Evolutionary conservation across 2,797 vertebrate genomes (phyloP), one percentile per base, ranked within the genome.

Genomic region (Glossophaga mutica): DNA sequence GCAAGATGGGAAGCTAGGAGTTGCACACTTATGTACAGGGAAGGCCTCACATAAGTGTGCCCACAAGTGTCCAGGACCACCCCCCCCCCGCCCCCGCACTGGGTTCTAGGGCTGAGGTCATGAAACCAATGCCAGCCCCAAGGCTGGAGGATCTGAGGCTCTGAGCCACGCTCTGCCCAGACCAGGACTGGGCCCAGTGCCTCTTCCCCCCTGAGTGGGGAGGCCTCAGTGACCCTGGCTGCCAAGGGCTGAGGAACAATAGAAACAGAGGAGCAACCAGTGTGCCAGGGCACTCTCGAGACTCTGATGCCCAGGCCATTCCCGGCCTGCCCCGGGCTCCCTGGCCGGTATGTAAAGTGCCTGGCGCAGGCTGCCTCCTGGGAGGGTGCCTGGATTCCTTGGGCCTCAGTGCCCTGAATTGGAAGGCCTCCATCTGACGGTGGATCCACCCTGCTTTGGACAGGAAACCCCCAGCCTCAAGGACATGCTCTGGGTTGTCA

Each of bases 131-230:
- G 1, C 39, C 70, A 83, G 68, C 22, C 22, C 37, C 57, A 1
- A 9, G 0, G 0, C 57, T 42, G 0, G 9, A 59, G 21, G 16
- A 11, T 48, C 59, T 8, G 39, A 67, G 42, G 21, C 5, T 0
- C 52, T 3, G 21, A 32, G 24, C 57, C 50, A n/a, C 1, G 37
- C 50, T 57, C n/a, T 18, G 22, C 52, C 37, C 34, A 1, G 6
- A 71, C 39, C 29, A 24, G 77, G n/a, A 34, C 26, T n/a, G 37
- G 34, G 65, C 65, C 55, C 16, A 5, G 42, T 16, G 6, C 12
- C n/a, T 37, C 22, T 4, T 32, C 29, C 73, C 81, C 29, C 0
- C 16, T n/a, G 12, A 26, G 24, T 14, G 19, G 4, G 21, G 42
- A 68, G 37, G 9, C 26, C n/a, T 57, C 14, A 0, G 14, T 32